Evolutionary conservation across 2,888 invertebrate genomes (phyloP), one percentile per base, ranked within the genome.

Genomic region (Chalcis sispes): DNA sequence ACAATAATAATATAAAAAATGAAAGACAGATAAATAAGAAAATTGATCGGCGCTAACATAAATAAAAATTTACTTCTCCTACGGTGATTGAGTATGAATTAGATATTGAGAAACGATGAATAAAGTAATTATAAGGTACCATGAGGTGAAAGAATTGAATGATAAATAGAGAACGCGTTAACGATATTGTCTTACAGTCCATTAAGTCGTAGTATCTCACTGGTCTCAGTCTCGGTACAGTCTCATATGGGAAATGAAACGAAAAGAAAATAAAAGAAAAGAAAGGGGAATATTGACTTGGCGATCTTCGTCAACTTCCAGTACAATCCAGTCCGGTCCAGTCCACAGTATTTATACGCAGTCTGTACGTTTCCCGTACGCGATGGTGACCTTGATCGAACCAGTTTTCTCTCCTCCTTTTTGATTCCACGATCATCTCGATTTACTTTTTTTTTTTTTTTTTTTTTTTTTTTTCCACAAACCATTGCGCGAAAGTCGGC

Each of bases 301-400:
- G 29, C 20, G 56, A 20, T 52, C 46, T 54, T 59, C 20, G 36
- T 73, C 29, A 46, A 52, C 42, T 77, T 72, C 74, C 64, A 56
- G 72, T 72, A 40, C 54, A 61, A 69, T 56, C 50, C 20, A 56
- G 72, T 72, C 48, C 54, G 54, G 72, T 56, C 50, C 20, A 46
- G 58, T 59, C 48, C 48, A 61, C 2, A 8, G 46, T 36, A 32
- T 2, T 50, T 56, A 46, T 23, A 36, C 18, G 23, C 15, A 23
- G 48, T 48, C 52, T 50, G 58, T 46, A 20, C 50, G 66, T 66
- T 50, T 27, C 27, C 13, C 36, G 54, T 23, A 4, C 36, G n/a
- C 27, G 74, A 48, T 29, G 10, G 48, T 78, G 75, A 70, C 75
- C 78, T 78, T 76, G 72, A 78, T 73, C 73, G 50, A 50, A 76